A percentile compares a stretch with the other conserved stretches of the same genome.
Evolutionary conservation across 2,888 invertebrate genomes (phyloP).

Genomic region (Drosophila picticornis): DNA sequence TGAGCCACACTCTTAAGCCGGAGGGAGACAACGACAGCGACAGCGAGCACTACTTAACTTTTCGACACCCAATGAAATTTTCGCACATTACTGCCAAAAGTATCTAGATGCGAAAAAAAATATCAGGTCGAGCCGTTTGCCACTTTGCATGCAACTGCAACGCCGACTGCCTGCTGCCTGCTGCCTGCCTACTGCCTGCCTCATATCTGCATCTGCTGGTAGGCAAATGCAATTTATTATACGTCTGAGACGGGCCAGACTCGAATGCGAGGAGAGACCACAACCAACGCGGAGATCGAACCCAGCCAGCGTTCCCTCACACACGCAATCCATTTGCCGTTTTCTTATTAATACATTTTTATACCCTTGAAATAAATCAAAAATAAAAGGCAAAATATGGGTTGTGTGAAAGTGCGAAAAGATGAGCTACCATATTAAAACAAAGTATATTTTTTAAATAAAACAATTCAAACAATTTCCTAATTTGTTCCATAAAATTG

Average conservation of each 20-base stretch:
- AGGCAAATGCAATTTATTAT: constrained; percentile 81
- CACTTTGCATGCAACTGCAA: constrained; percentile 68
- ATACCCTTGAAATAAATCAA: constrained; percentile 27
- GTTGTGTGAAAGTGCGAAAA: background rate
- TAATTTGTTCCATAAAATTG: background rate
- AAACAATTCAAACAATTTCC: background rate
- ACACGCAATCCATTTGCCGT: constrained; percentile 77
- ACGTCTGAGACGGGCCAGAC: constrained; percentile 71
- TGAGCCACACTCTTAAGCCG: constrained; percentile 17
- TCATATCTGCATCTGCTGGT: constrained; percentile 59
- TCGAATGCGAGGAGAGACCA: constrained; percentile 19
- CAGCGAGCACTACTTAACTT: constrained; percentile 81
- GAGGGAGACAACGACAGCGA: constrained; percentile 46
- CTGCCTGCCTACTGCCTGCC: constrained; percentile 34
- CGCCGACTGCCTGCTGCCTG: constrained; percentile 18
- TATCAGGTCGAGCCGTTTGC: constrained; percentile 59
- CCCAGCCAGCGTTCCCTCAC: constrained; percentile 44
- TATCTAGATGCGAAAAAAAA: constrained; percentile 77
- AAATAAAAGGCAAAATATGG: background rate
- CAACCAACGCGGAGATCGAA: constrained; percentile 16
- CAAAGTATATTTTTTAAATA: background rate
- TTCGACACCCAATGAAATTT: constrained; percentile 84
- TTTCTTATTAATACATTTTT: constrained; percentile 84
- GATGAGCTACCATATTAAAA: background rate
- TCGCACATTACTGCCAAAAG: constrained; percentile 84